phyloP scores from a whole-genome alignment of 2,888 invertebrate genomes.

The Pollenia angustigena region DNA sequence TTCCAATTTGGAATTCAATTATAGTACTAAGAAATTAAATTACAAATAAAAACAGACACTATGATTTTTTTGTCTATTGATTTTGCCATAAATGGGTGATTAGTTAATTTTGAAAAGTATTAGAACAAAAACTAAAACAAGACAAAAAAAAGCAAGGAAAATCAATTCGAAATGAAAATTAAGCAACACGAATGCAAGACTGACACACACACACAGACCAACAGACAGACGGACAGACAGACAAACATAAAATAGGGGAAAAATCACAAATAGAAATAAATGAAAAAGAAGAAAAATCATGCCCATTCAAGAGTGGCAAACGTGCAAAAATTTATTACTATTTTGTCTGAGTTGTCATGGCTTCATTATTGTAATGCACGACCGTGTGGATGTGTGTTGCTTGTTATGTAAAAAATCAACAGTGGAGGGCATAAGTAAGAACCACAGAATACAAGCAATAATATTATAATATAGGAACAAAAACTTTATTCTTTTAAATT shows the following conservation, averaged over 20 bases:
- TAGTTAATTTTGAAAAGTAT: constrained; percentile 30
- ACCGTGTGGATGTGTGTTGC: neutral
- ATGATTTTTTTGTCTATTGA: constrained; percentile 35
- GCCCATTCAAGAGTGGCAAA: constrained; percentile 48
- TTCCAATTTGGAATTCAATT: constrained; percentile 41
- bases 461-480: neutral
- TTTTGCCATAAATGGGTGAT: constrained; percentile 39
- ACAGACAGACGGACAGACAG: too few relatives aligned
- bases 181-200: constrained; percentile 16
- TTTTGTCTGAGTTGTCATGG: constrained; percentile 62
- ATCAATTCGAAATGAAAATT: constrained; percentile 23
- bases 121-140: neutral
- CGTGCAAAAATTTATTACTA: constrained; percentile 59
- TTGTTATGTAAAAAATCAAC: constrained; percentile 23
- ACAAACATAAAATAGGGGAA: neutral
- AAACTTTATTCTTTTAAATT: too few relatives aligned
- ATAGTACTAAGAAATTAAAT: constrained; percentile 43
- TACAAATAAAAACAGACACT: constrained; percentile 49
- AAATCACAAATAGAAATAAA: neutral
- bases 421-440: neutral
- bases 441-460: neutral
- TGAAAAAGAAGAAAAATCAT: constrained; percentile 9
- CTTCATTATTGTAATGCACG: constrained; percentile 53
- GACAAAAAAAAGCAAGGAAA: neutral
- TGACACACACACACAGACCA: neutral